Evolutionary conservation across 2,113 vertebrate genomes (phyloP), one percentile per base, ranked within the genome.

Genomic region (Ochotona curzoniae): DNA sequence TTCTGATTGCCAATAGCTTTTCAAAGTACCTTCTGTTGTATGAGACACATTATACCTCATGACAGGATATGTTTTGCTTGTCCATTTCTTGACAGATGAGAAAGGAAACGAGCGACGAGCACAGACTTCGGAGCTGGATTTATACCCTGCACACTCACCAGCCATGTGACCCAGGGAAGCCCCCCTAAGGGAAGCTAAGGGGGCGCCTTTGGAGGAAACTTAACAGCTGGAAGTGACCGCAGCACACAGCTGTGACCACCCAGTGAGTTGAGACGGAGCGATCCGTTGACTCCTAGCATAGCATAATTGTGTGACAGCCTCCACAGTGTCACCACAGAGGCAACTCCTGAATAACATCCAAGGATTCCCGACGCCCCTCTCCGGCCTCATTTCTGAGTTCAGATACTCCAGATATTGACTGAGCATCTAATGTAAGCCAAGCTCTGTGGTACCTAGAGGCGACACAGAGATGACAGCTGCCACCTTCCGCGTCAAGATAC

Each of bases 401-500:
- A 12, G 49, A 15, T 66, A 82, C 79, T 44, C 38, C 38, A 13
- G 18, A 30, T 17, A 23, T 38, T 18, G 67, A 47, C 14, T 47
- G 57, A 83, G 44, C 10, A 6, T 28, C 70, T 87, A 17, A 28
- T 88, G 30, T 32, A 13, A 28, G 8, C 23, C 0, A 30, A 28
- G 44, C 18, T 4, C 25, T 15, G 2, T 2, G 21, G 32, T 21
- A n/a, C 20, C 17, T 0, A 0, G 30, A 47, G 32, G 18, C 26
- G 2, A 13, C 5, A 30, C 32, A 74, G 26, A 60, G 23, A 30
- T 12, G 26, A 54, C 30, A 21, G n/a, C 12, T 4, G 7, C 2
- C 1, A 1, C 1, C 12, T 61, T 13, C 4, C 1, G 64, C 7
- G 32, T 47, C 14, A 15, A 8, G 1, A 9, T 0, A 2, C 32